These are phyloP conservation scores for Lipophrys pholis DNA, from an alignment of 2,113 vertebrate species.

Conservation along the genomic window DNA sequence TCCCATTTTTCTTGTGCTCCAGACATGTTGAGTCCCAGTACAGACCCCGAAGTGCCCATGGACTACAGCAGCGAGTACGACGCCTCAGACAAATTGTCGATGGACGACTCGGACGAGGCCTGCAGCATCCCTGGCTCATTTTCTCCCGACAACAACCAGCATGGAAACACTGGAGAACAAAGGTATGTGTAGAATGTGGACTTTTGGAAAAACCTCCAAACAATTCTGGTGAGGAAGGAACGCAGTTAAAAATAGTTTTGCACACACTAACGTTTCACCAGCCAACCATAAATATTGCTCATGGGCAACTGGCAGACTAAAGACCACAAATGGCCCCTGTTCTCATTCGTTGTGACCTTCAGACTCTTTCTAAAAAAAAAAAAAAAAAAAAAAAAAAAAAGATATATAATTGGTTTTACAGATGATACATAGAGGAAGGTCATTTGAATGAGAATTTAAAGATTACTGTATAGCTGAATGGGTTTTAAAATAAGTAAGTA, in stretches of 20 bases:
- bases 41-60: conserved; percentile 87
- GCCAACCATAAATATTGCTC: neutral
- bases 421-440: no score
- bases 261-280: neutral
- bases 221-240: neutral
- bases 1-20: neutral
- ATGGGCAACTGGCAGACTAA: no score
- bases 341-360: no score
- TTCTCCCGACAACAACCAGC: conserved; percentile 87
- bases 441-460: no score
- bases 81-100: conserved; percentile 85
- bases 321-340: no score
- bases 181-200: conserved; percentile 73
- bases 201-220: neutral
- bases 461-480: no score
- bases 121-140: conserved; percentile 89
- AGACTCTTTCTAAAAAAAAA: no score
- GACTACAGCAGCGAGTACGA: conserved; percentile 87
- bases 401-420: no score
- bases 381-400: no score
- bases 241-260: neutral
- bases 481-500: no score
- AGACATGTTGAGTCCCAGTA: conserved; percentile 83
- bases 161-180: conserved; percentile 83
- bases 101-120: conserved; percentile 87